These are phyloP conservation scores for Hybognathus amarus DNA, from an alignment of 2,797 vertebrate species.

Conservation along the genomic window DNA sequence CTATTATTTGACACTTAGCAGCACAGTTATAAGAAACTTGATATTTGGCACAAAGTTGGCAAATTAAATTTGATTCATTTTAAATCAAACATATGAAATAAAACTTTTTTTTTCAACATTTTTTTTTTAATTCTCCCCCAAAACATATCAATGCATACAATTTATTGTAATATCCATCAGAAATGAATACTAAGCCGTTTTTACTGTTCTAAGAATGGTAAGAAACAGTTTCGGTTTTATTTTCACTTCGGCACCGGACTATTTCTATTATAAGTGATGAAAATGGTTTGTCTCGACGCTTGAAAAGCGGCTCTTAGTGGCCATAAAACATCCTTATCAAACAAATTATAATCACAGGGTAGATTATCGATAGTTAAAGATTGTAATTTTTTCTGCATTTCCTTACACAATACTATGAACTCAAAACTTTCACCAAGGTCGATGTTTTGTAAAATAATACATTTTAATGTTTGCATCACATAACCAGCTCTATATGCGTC, in stretches of 20 bases:
- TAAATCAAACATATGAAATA: neutral
- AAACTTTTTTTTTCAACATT: neutral
- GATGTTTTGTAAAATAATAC: neutral
- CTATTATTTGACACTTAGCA: neutral
- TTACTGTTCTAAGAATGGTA: neutral
- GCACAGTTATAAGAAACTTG: neutral
- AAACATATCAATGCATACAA: neutral
- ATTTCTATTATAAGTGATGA: neutral
- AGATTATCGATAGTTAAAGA: neutral
- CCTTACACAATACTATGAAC: neutral
- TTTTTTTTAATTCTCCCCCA: neutral
- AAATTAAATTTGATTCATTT: neutral
- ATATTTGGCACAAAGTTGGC: neutral
- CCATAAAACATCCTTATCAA: neutral
- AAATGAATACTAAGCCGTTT: neutral
- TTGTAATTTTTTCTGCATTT: neutral
- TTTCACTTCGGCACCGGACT: neutral
- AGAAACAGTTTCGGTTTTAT: neutral
- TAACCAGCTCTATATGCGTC: neutral
- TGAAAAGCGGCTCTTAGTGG: neutral
- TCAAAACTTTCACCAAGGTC: neutral
- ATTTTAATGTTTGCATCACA: neutral
- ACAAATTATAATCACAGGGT: neutral
- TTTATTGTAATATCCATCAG: neutral
- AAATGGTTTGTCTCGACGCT: neutral